phyloP scores from a whole-genome alignment of 2,888 invertebrate genomes.

The Eustalomyia histrio region DNA sequence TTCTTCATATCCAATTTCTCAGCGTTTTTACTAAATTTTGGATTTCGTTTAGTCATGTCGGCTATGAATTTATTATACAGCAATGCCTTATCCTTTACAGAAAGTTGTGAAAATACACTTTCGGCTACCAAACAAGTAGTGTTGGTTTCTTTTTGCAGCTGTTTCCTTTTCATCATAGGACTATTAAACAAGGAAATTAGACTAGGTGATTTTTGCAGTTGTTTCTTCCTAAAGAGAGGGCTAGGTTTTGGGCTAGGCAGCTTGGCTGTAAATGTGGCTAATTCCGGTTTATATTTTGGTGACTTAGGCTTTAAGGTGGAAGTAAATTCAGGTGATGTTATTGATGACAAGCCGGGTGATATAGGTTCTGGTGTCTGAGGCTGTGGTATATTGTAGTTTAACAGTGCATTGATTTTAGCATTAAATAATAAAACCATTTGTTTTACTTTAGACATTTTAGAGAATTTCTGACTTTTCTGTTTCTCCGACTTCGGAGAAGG shows the following conservation, averaged over 20 bases:
- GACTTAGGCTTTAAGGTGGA: constrained; percentile 43
- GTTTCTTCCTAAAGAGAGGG: constrained; percentile 55
- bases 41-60: constrained; percentile 73
- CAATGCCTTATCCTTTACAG: constrained; percentile 76
- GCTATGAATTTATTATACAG: constrained; percentile 74
- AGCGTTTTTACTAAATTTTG: constrained; percentile 72
- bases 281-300: constrained; percentile 34
- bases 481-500: constrained; percentile 9
- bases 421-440: constrained; percentile 76
- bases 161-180: constrained; percentile 14
- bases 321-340: constrained; percentile 37
- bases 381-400: constrained; percentile 66
- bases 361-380: constrained; percentile 42
- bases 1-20: constrained; percentile 68
- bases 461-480: constrained; percentile 62
- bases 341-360: constrained; percentile 13
- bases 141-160: constrained; percentile 41
- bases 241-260: constrained; percentile 63
- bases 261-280: constrained; percentile 57
- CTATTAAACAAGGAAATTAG: constrained; percentile 52
- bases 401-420: constrained; percentile 72
- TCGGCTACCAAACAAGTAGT: constrained; percentile 73
- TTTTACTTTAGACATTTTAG: constrained; percentile 70
- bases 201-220: constrained; percentile 11
- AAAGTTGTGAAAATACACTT: constrained; percentile 73